Percentiles rank a stretch among this genome's conserved stretches.
These are phyloP conservation scores for Aphidius gifuensis DNA, from an alignment of 1,140 invertebrate genomes.

Conservation along the genomic window DNA sequence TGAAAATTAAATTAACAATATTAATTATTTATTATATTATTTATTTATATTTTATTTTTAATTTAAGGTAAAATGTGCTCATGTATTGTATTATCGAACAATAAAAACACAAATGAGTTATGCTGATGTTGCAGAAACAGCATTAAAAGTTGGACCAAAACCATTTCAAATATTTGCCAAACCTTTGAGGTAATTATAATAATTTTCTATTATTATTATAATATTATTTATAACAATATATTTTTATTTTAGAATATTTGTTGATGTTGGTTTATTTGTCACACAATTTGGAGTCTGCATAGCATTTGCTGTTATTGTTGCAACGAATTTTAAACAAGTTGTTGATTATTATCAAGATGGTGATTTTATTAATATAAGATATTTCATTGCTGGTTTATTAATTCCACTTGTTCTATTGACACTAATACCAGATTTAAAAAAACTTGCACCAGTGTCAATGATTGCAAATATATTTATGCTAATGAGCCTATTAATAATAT, in stretches of 20 bases:
- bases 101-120: slow-evolving; percentile 71
- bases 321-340: slow-evolving; percentile 66
- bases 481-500: slow-evolving; percentile 73
- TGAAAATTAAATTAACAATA: too few species aligned
- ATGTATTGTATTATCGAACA: slow-evolving; percentile 70
- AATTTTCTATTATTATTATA: too few species aligned
- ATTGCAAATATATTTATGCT: slow-evolving; percentile 78
- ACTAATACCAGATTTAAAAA: slow-evolving; percentile 77
- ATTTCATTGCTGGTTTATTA: slow-evolving; percentile 46
- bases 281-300: slow-evolving; percentile 84
- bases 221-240: too few species aligned
- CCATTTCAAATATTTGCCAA: slow-evolving; percentile 62
- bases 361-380: background rate
- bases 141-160: slow-evolving; percentile 69
- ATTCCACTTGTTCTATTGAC: slow-evolving; percentile 70
- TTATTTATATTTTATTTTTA: too few species aligned
- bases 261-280: slow-evolving; percentile 59
- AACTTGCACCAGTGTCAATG: slow-evolving; percentile 78
- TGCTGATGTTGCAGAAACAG: slow-evolving; percentile 71
- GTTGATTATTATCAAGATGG: too few species aligned
- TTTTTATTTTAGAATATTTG: slow-evolving; percentile 11
- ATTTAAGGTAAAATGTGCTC: slow-evolving; percentile 68
- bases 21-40: too few species aligned
- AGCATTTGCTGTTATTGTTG: slow-evolving; percentile 77
- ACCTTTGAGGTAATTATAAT: slow-evolving; percentile 58